Evolutionary conservation across 2,113 vertebrate species (phyloP), one percentile per base, ranked within the genome.

Genomic region (Pachyramphus minor): DNA sequence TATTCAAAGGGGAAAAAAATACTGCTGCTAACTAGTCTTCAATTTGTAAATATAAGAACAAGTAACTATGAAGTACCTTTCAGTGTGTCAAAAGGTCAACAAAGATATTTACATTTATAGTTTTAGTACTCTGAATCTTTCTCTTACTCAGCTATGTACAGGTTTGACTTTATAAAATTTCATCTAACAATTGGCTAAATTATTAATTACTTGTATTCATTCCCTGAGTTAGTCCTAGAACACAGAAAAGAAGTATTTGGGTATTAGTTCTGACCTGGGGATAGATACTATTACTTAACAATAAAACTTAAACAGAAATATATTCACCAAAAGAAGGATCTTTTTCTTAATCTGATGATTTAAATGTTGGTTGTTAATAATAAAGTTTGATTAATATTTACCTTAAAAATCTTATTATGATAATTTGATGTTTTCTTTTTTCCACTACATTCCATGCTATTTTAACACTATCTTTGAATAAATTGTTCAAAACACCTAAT

Each of bases 21-120:
- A 77, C 44, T 94, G 58, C 73, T 86, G 73, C 84, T 56, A 96
- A 95, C 95, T 96, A 91, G 68, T 77, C 39, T 96, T 85, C 64
- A 83, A 92, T 92, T 91, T 89, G 58, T 73, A 97, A 92, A 97
- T 79, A 80, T 37, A 80, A 79, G 74, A 93, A 84, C 8, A 12
- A 60, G 49, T 7, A 94, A 53, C 63, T 92, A 74, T 19, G 24
- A 88, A 93, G 50, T 91, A 92, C 41, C 52, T 97, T 92, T 21
- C n/a, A 81, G 81, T 47, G 12, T 49, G 24, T 56, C 67, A 75
- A 9, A 0, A 25, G 35, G 30, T 63, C 58, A 67, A 93, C 23
- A 84, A 71, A 66, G 84, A 84, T 63, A 66, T 62, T 78, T 82
- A 90, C 33, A 78, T 37, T 86, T 69, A 73, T 6, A 96, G 88